Evolutionary conservation across 2,113 vertebrate species (phyloP).

Genomic region (Eptesicus fuscus): DNA sequence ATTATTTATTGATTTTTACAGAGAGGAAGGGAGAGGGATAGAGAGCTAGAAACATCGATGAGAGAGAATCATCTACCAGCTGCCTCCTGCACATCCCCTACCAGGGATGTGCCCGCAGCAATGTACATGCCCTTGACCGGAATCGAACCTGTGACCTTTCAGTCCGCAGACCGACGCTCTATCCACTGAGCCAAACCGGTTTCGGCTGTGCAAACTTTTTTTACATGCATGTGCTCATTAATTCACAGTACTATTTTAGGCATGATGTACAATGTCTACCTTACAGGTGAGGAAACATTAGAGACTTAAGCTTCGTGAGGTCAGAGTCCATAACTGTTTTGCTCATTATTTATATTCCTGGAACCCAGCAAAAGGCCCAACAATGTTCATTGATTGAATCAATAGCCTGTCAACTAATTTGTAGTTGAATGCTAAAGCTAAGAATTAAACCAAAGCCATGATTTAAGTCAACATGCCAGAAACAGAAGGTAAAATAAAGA

Average conservation of each 20-base stretch:
- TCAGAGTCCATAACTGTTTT: not conserved
- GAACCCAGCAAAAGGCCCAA: not conserved
- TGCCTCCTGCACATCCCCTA: no score
- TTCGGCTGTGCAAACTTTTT: not conserved
- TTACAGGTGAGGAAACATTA: not conserved
- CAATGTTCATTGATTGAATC: not conserved
- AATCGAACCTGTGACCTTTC: no score
- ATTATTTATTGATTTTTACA: no score
- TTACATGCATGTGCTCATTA: not conserved
- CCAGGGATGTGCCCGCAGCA: no score
- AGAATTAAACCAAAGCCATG: not conserved
- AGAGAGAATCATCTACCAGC: no score
- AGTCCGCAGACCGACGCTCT: no score
- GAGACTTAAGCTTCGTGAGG: not conserved
- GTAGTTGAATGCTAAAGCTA: not conserved
- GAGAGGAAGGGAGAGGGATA: no score
- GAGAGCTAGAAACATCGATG: no score
- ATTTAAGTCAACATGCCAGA: not conserved
- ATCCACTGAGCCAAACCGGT: no score
- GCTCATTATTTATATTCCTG: not conserved
- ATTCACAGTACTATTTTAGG: not conserved
- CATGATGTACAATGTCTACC: not conserved
- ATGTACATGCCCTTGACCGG: no score
- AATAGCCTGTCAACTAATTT: not conserved
- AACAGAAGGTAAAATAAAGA: not conserved